Conservation (phyloP, 2,113 vertebrate species). For the Trematocara marginatum region DNA sequence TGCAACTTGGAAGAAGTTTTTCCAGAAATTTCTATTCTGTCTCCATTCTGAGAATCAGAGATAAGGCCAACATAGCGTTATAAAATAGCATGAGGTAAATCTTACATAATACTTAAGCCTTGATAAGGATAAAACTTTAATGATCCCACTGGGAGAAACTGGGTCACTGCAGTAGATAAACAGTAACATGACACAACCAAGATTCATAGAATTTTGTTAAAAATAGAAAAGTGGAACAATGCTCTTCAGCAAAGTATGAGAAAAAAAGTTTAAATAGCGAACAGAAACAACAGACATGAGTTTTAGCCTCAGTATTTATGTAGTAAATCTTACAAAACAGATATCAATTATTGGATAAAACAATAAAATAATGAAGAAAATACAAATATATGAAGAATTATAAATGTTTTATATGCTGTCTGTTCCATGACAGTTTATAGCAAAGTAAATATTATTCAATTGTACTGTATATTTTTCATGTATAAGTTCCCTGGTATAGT, state of each 20-base stretch:
- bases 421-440: not conserved
- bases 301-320: not conserved
- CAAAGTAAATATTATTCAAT: not conserved
- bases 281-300: not conserved
- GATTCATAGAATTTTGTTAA: not conserved
- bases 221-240: not conserved
- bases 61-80: not conserved
- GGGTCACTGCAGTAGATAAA: slow-evolving; percentile 8
- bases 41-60: not conserved
- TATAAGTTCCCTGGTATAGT: not conserved
- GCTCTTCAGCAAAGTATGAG: not conserved
- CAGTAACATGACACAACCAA: not conserved
- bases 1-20: not conserved
- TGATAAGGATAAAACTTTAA: slow-evolving; percentile 23
- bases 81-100: not conserved
- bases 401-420: not conserved
- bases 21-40: not conserved
- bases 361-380: not conserved
- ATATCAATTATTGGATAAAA: not conserved
- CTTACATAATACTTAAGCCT: not conserved
- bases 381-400: not conserved
- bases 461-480: not conserved
- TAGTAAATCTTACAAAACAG: not conserved
- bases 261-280: not conserved
- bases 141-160: not conserved